A percentile compares a stretch with the other conserved stretches of the same genome.
Evolutionary conservation across 2,797 vertebrate species (phyloP).

Genomic region (Acipenser oxyrinchus): DNA sequence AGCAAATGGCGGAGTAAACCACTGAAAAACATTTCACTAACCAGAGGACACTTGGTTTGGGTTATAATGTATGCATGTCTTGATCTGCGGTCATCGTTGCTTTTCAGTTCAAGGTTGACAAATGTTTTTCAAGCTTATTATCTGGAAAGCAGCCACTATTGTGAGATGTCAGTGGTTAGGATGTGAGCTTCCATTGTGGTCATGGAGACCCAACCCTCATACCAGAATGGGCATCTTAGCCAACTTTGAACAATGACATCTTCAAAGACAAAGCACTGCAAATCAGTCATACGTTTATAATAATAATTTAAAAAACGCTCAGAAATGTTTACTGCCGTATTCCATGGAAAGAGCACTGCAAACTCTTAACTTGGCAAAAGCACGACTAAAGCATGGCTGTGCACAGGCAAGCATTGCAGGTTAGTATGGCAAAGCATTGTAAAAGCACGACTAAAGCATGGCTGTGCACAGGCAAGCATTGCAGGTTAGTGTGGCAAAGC

Average conservation of each 20-base stretch:
- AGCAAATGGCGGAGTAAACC: neutral
- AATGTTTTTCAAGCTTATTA: neutral
- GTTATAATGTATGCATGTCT: neutral
- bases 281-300: neutral
- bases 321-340: too few relatives aligned
- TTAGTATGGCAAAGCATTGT: too few relatives aligned
- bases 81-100: neutral
- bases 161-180: neutral
- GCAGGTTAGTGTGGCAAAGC: too few relatives aligned
- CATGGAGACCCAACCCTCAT: neutral
- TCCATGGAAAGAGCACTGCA: too few relatives aligned
- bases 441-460: too few relatives aligned
- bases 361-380: too few relatives aligned
- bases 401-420: too few relatives aligned
- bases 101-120: neutral
- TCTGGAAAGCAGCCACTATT: neutral
- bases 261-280: neutral
- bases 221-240: neutral
- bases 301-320: too few relatives aligned
- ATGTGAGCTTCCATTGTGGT: slow-evolving; percentile 4
- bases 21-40: neutral
- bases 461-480: too few relatives aligned
- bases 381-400: too few relatives aligned
- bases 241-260: neutral
- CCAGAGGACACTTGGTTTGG: neutral